These are phyloP conservation scores for Mus spretus DNA, from an alignment of 2,797 vertebrate species.

Conservation along the genomic window DNA sequence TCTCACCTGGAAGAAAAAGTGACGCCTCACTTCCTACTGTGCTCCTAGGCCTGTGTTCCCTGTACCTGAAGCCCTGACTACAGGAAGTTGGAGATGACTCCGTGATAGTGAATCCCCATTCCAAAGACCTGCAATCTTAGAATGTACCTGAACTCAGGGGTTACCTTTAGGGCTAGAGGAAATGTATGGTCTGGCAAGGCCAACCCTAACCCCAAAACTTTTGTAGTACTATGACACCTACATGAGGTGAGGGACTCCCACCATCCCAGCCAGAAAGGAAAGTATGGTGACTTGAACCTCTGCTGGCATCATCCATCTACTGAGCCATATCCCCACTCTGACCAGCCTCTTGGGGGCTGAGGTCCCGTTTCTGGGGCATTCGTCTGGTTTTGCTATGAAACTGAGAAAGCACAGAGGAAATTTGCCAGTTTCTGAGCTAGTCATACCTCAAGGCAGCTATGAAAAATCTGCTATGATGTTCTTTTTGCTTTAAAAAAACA, in stretches of 20 bases:
- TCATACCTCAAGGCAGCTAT: neutral
- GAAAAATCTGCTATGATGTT: neutral
- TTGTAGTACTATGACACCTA: neutral
- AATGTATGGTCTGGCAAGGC: neutral
- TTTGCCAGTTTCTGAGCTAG: neutral
- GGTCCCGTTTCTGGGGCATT: neutral
- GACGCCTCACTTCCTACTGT: neutral
- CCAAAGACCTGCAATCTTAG: neutral
- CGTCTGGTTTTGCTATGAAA: neutral
- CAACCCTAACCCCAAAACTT: neutral
- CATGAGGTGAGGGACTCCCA: neutral
- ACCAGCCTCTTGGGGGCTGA: neutral
- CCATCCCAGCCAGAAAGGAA: neutral
- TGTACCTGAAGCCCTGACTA: neutral
- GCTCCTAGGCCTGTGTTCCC: neutral
- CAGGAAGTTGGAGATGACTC: neutral
- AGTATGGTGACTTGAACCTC: neutral
- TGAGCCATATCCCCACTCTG: neutral
- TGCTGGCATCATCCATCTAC: neutral
- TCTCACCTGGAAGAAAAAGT: slow-evolving; percentile 77
- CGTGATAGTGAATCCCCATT: neutral
- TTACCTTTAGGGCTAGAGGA: neutral
- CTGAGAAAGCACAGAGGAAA: neutral
- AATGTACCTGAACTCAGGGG: neutral
- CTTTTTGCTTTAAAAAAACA: neutral